Conservation (phyloP, 1,140 invertebrate species). For the Brachionus paranguensis region DNA sequence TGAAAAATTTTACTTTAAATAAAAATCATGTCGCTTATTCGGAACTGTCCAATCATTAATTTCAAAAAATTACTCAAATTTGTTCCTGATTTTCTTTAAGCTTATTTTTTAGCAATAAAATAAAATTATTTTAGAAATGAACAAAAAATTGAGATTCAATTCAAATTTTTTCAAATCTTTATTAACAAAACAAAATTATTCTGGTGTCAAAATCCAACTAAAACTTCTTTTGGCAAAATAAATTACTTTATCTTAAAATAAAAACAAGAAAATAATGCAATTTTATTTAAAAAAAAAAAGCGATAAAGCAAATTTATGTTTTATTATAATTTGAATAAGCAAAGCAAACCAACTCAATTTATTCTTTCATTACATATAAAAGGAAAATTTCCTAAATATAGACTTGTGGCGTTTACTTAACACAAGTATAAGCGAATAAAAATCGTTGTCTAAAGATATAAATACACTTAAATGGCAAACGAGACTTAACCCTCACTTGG, state of each 20-base stretch:
- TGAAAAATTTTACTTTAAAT: no score
- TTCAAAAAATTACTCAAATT: no score
- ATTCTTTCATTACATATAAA: neutral
- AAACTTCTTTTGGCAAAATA: neutral
- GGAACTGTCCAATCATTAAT: no score
- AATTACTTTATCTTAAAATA: neutral
- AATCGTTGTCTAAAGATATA: neutral
- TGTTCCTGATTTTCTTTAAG: no score
- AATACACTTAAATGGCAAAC: neutral
- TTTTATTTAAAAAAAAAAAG: neutral
- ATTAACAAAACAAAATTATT: no score
- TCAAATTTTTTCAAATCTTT: no score
- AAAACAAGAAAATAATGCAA: neutral
- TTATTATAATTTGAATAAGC: neutral
- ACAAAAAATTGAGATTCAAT: no score
- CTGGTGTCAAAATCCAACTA: no score
- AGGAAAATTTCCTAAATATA: neutral
- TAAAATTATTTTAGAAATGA: no score
- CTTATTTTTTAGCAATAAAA: no score
- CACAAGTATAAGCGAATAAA: neutral
- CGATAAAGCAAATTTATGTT: neutral
- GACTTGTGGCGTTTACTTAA: neutral
- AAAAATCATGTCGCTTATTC: no score
- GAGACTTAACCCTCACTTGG: neutral
- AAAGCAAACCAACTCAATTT: neutral